Conservation (phyloP, 1,140 invertebrate species). For the Akabosia matsudoensis region DNA sequence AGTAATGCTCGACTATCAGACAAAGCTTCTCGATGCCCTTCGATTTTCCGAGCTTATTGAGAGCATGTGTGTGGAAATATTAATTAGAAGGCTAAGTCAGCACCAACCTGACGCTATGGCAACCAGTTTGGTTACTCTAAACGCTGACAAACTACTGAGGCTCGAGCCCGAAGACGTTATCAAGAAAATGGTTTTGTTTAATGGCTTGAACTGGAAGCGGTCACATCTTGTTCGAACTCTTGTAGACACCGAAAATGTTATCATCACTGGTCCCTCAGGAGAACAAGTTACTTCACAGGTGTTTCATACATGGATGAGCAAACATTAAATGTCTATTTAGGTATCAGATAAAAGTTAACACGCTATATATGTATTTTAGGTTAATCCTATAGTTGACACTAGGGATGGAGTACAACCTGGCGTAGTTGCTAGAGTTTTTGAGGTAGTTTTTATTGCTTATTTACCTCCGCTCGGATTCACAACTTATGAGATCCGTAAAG, state of each 20-base stretch:
- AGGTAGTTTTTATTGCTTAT: not conserved
- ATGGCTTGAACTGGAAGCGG: conserved; percentile 69
- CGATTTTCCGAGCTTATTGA: not conserved
- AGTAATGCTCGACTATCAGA: conserved; percentile 86
- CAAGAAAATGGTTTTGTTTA: conserved; percentile 67
- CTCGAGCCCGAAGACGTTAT: not conserved
- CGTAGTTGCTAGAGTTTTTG: not conserved
- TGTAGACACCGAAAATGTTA: conserved; percentile 66
- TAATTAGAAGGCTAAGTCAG: not conserved
- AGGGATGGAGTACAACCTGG: not conserved
- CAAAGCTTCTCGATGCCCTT: conserved; percentile 72
- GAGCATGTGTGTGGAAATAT: not conserved
- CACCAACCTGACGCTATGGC: not conserved
- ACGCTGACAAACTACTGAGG: not conserved
- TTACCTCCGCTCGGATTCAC: not conserved
- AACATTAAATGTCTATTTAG: too few species aligned
- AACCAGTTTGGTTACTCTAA: not conserved
- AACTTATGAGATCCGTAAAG: not conserved
- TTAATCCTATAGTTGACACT: not conserved
- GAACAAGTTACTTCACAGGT: conserved; percentile 56
- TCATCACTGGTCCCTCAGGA: conserved; percentile 65
- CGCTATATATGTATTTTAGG: not conserved
- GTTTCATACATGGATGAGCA: not conserved
- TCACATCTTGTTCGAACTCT: conserved; percentile 71
- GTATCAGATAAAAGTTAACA: too few species aligned